Evolutionary conservation across 2,113 vertebrate species (phyloP), one percentile per base, ranked within the genome.

Genomic region (Symphodus melops): DNA sequence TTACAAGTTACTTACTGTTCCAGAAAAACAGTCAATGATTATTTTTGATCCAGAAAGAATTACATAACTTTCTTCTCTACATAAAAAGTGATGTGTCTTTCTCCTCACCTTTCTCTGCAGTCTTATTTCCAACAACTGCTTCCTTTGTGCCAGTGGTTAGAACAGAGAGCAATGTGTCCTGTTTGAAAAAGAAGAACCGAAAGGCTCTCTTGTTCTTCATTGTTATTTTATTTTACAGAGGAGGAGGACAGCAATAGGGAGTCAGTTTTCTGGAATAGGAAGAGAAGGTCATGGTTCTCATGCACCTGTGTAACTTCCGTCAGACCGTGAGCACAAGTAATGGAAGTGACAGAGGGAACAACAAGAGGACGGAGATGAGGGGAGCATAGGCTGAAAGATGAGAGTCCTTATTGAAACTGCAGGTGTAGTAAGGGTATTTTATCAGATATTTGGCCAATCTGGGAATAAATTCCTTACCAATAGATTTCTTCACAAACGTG

Each of bases 121-220:
- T 56, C 7, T 76, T 44, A 37, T 33, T 39, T 42, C 7, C 49
- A 73, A 41, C 39, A 41, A 11, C 49, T 75, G 41, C 48, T 25
- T 11, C 21, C 49, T 77, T 78, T 21, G 14, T 77, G 61, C 41
- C 69, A 51, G 62, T 41, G 54, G 33, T 77, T 77, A 72, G 49
- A 85, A 71, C 25, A 65, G n/a, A 74, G 20, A 72, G 44, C 61
- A 72, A 74, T 89, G 86, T 92, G 81, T 72, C 78, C 73, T 76
- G 57, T 73, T 52, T 63, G 49, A 70, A 72, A 39, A 80, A 19
- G 51, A 76, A 79, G 57, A 13, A 25, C 46, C 39, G 63, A 71
- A 82, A 83, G 66, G 44, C 9, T 13, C 64, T 59, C 33, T 8
- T 58, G 57, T 75, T 65, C 48, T 83, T 84, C 67, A 75, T 75